phyloP scores from a whole-genome alignment of 2,888 invertebrate genomes.

The Drosophila niveifrons region DNA sequence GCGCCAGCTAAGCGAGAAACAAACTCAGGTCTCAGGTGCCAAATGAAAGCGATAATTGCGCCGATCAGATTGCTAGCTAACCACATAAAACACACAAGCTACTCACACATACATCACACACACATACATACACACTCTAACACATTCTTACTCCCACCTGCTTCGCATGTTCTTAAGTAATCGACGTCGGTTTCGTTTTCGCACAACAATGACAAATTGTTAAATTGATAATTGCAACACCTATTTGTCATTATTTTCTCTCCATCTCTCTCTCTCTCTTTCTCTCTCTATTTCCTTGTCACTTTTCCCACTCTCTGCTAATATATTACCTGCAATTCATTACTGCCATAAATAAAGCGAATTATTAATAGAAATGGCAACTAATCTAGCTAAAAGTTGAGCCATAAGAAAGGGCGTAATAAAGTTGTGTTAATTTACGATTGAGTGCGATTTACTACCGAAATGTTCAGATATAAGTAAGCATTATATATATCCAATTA shows the following conservation, averaged over 20 bases:
- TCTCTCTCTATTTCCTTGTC: neutral
- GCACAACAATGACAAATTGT: constrained; percentile 21
- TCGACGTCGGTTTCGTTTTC: constrained; percentile 22
- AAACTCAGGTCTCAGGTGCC: constrained; percentile 34
- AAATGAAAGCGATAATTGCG: constrained; percentile 44
- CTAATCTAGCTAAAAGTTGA: constrained; percentile 32
- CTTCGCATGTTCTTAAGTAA: constrained; percentile 11
- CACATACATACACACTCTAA: neutral
- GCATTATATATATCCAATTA: too few relatives aligned
- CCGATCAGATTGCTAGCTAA: constrained; percentile 37
- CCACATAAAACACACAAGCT: neutral
- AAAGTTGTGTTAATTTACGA: neutral
- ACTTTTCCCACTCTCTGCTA: neutral
- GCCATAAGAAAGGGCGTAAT: constrained; percentile 2
- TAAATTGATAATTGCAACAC: constrained; percentile 28
- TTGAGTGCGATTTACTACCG: neutral
- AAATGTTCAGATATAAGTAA: too few relatives aligned
- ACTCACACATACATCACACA: too few relatives aligned
- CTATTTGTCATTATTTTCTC: neutral
- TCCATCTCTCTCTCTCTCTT: neutral
- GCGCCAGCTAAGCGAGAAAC: constrained; percentile 4
- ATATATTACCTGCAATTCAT: constrained; percentile 36
- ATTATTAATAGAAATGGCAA: constrained; percentile 22
- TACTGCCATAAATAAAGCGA: constrained; percentile 42
- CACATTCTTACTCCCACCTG: neutral